A percentile compares a stretch with the other conserved stretches of the same genome.
Conservation (phyloP, 2,888 invertebrate species). For the Amaurobius ferox region DNA sequence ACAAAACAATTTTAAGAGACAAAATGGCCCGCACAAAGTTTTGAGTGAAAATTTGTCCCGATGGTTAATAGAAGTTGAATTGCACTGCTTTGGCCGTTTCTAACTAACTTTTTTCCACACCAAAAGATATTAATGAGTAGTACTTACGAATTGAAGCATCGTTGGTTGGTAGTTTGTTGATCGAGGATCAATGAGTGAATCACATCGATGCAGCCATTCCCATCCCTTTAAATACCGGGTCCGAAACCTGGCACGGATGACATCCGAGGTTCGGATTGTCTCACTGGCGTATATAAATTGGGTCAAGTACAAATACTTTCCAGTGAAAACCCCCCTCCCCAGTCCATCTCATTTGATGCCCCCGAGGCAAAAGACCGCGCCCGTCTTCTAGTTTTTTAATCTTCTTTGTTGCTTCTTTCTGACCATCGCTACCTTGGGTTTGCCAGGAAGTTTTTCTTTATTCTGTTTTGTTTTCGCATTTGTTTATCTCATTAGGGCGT, state of each 20-base stretch:
- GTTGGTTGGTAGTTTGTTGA: slow-evolving; percentile 17
- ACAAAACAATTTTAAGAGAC: too few relatives aligned
- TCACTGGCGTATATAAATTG: slow-evolving; percentile 60
- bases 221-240: slow-evolving; percentile 52
- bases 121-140: too few relatives aligned
- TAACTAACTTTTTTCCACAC: too few relatives aligned
- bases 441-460: not conserved
- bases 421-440: slow-evolving; percentile 36
- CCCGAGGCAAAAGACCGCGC: slow-evolving; percentile 37
- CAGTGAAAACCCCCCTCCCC: slow-evolving; percentile 30
- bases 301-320: slow-evolving; percentile 64
- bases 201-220: slow-evolving; percentile 20
- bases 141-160: slow-evolving; percentile 61
- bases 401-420: slow-evolving; percentile 18
- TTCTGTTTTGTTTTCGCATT: slow-evolving; percentile 6
- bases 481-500: not conserved
- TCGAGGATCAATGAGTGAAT: slow-evolving; percentile 20
- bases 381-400: slow-evolving; percentile 19
- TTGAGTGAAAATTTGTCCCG: too few relatives aligned
- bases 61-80: too few relatives aligned
- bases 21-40: too few relatives aligned
- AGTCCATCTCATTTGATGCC: slow-evolving; percentile 30
- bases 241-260: slow-evolving; percentile 58
- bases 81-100: too few relatives aligned
- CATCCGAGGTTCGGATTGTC: slow-evolving; percentile 49